Percentiles rank a stretch among this genome's conserved stretches.
phyloP scores from a whole-genome alignment of 1,140 invertebrate genomes.

The Caerostris extrusa region DNA sequence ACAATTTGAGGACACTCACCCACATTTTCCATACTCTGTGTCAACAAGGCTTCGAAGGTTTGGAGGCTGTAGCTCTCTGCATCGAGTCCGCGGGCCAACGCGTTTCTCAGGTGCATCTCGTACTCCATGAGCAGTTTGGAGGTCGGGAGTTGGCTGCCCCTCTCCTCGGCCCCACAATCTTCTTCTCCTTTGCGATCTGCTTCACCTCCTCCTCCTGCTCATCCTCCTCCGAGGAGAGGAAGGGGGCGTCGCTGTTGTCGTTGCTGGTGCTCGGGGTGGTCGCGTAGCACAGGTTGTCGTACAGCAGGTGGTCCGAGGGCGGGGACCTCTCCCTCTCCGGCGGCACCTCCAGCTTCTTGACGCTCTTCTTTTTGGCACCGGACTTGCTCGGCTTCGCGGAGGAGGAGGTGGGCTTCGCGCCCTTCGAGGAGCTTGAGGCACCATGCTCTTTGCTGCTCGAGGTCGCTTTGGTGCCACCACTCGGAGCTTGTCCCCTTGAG shows the following conservation, averaged over 20 bases:
- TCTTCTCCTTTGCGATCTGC: not conserved
- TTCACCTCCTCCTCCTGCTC: slow-evolving; percentile 25
- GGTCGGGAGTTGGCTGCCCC: slow-evolving; percentile 76
- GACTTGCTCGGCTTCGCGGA: slow-evolving; percentile 53
- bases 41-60: slow-evolving; percentile 94
- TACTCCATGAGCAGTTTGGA: slow-evolving; percentile 83
- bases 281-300: slow-evolving; percentile 92
- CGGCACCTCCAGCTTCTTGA: slow-evolving; percentile 83
- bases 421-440: slow-evolving; percentile 19
- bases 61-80: slow-evolving; percentile 96
- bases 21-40: slow-evolving; percentile 97
- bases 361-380: slow-evolving; percentile 53
- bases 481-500: slow-evolving; percentile 23
- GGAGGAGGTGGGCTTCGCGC: slow-evolving; percentile 13
- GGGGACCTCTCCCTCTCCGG: slow-evolving; percentile 78
- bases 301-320: slow-evolving; percentile 78
- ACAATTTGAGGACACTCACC: slow-evolving; percentile 81
- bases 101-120: slow-evolving; percentile 96
- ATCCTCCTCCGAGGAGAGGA: slow-evolving; percentile 77
- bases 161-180: not conserved
- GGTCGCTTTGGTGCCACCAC: slow-evolving; percentile 3
- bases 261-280: slow-evolving; percentile 79
- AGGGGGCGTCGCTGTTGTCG: slow-evolving; percentile 79
- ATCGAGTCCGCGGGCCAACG: slow-evolving; percentile 96
- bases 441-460: not conserved